Percentiles rank a stretch among this genome's conserved stretches.
These are phyloP conservation scores for Agrilus cyanescens DNA, from an alignment of 2,888 invertebrate genomes.

Conservation along the genomic window DNA sequence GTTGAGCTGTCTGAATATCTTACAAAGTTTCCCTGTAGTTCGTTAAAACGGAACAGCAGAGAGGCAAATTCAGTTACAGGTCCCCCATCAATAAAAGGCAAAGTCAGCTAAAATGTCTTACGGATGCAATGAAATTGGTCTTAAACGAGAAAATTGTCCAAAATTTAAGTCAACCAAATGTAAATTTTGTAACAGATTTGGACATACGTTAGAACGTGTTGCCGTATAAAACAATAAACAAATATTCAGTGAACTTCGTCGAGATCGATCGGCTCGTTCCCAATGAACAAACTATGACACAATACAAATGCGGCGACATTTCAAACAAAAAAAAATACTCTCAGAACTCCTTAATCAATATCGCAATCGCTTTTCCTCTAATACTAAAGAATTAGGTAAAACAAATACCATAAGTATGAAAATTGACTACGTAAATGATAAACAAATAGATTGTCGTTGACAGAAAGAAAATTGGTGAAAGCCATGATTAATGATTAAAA, in stretches of 20 bases:
- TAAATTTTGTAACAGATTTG: too few relatives aligned
- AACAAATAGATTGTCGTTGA: constrained; percentile 1
- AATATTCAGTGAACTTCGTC: not conserved
- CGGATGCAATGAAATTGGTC: too few relatives aligned
- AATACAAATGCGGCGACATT: not conserved
- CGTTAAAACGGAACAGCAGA: too few relatives aligned
- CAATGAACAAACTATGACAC: not conserved
- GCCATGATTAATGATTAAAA: not conserved
- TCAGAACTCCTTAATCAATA: constrained; percentile 8
- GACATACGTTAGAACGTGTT: too few relatives aligned
- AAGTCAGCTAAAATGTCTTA: too few relatives aligned
- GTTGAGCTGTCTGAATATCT: too few relatives aligned
- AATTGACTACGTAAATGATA: not conserved
- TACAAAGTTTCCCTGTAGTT: too few relatives aligned
- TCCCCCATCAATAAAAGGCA: too few relatives aligned
- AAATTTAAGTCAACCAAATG: too few relatives aligned
- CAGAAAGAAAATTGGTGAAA: not conserved
- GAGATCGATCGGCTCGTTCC: not conserved
- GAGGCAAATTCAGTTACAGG: too few relatives aligned
- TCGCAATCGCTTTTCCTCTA: constrained; percentile 5
- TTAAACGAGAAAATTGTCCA: too few relatives aligned
- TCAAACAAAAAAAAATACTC: constrained; percentile 2
- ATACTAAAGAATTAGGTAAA: constrained; percentile 1
- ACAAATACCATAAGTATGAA: constrained; percentile 3
- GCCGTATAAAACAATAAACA: not conserved